Evolutionary conservation across 2,113 vertebrate species (phyloP).

Genomic region (Sapayoa aenigma): DNA sequence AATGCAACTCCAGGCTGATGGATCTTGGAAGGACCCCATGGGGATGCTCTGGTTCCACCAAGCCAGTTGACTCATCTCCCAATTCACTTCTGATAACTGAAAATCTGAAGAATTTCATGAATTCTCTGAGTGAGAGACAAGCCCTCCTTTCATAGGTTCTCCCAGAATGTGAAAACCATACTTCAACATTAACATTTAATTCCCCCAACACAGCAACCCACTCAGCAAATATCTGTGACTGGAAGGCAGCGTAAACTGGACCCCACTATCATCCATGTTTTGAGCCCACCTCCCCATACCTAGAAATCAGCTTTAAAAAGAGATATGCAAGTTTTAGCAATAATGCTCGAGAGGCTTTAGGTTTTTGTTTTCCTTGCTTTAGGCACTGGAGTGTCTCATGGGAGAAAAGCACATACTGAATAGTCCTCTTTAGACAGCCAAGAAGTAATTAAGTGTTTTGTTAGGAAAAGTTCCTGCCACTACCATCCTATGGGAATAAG

Average conservation of each 20-base stretch:
- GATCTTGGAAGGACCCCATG: background rate
- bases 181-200: background rate
- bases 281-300: background rate
- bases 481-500: background rate
- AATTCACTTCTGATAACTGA: background rate
- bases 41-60: background rate
- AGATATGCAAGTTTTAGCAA: background rate
- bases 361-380: background rate
- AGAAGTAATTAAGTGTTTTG: background rate
- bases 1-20: background rate
- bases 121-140: background rate
- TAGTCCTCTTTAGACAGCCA: background rate
- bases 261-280: too few relatives aligned
- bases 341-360: background rate
- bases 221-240: rapidly evolving
- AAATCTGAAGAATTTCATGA: background rate
- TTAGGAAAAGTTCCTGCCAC: background rate
- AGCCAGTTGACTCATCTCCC: background rate
- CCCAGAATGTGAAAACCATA: background rate
- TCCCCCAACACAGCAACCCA: rapidly evolving
- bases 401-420: background rate
- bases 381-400: background rate
- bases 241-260: background rate
- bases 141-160: background rate
- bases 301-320: background rate